phyloP scores from a whole-genome alignment of 1,140 invertebrate species.

The Drosophila funebris region DNA sequence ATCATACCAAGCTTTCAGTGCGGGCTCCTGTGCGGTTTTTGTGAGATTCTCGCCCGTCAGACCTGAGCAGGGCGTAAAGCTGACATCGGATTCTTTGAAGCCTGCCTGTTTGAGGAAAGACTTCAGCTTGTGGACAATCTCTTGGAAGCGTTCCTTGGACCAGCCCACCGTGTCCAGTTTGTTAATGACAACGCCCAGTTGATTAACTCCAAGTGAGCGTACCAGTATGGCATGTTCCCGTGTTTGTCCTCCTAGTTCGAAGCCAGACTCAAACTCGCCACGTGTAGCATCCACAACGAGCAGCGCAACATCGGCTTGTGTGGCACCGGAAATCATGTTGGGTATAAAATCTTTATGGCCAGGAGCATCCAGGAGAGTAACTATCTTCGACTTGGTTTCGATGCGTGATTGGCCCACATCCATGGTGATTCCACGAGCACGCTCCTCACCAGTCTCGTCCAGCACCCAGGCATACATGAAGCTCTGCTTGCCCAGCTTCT shows the following conservation, averaged over 20 bases:
- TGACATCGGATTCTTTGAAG: conserved; percentile 94
- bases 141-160: conserved; percentile 92
- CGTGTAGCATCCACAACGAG: conserved; percentile 97
- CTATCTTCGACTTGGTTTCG: conserved; percentile 93
- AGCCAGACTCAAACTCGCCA: conserved; percentile 99
- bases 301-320: conserved; percentile 98
- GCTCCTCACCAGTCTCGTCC: conserved; percentile 99
- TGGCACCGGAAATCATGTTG: conserved; percentile 99
- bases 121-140: conserved; percentile 93
- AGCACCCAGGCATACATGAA: conserved; percentile 99
- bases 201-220: conserved; percentile 94
- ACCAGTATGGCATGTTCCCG: conserved; percentile 98
- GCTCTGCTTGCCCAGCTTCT: conserved; percentile 98
- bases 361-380: conserved; percentile 96
- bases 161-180: conserved; percentile 93
- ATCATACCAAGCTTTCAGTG: conserved; percentile 92
- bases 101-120: conserved; percentile 97
- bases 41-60: conserved; percentile 96
- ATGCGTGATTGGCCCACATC: conserved; percentile 97
- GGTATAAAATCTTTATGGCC: conserved; percentile 99
- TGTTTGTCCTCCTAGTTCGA: conserved; percentile 98
- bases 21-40: conserved; percentile 87
- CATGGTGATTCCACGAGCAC: conserved; percentile 96
- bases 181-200: conserved; percentile 93
- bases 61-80: conserved; percentile 97